Evolutionary conservation across 2,888 invertebrate genomes (phyloP).

Genomic region (Caenorhabditis sp.): DNA sequence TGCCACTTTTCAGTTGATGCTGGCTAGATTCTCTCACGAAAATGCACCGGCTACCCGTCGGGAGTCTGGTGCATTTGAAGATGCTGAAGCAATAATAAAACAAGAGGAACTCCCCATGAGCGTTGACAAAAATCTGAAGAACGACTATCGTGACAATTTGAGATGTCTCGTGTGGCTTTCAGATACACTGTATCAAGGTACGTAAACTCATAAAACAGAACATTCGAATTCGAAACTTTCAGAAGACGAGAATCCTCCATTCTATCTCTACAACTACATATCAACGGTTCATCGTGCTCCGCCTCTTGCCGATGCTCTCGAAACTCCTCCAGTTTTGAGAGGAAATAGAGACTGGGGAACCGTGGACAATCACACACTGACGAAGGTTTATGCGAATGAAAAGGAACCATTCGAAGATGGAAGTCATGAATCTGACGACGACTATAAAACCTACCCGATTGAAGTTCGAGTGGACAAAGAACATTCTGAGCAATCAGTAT

Average conservation of each 20-base stretch:
- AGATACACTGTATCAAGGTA: conserved; percentile 41
- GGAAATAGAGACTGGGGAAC: conserved; percentile 5
- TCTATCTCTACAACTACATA: conserved; percentile 53
- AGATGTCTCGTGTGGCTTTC: conserved; percentile 37
- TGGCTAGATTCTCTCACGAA: conserved; percentile 27
- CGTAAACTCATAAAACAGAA: neutral
- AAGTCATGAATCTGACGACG: conserved; percentile 16
- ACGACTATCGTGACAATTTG: conserved; percentile 13
- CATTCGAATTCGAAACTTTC: neutral
- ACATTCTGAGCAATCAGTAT: neutral
- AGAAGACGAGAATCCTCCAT: conserved; percentile 39
- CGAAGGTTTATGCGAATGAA: neutral
- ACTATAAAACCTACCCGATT: conserved; percentile 5
- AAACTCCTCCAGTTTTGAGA: neutral
- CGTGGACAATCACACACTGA: neutral
- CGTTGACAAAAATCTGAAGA: neutral
- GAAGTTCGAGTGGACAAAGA: conserved; percentile 12
- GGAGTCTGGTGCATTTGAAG: neutral
- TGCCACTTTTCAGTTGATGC: conserved; percentile 36
- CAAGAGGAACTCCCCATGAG: neutral
- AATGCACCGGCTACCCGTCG: neutral
- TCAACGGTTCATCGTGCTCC: conserved; percentile 25
- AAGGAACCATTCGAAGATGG: conserved; percentile 35
- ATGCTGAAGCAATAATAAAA: conserved; percentile 6
- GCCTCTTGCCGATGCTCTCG: conserved; percentile 35